A percentile compares a stretch with the other conserved stretches of the same genome.
These are phyloP conservation scores for Amphimedon queenslandica DNA, from an alignment of 37 sponge, comb jelly and placozoan species.

Conservation along the genomic window DNA sequence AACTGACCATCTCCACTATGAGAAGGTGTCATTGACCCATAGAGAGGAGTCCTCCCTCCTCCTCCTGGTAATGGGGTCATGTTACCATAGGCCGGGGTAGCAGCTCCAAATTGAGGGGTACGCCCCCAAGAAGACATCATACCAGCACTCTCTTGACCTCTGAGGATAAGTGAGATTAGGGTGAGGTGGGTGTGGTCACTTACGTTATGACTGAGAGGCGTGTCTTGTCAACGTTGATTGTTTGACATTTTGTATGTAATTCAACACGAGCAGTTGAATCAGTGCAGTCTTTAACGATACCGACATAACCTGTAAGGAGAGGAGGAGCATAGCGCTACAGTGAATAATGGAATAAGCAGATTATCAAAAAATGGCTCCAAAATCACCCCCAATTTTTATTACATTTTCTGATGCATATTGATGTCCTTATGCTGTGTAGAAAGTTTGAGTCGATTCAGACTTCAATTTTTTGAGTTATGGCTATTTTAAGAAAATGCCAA, in stretches of 20 bases:
- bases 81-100: constrained; percentile 78
- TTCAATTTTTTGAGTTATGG: too few relatives aligned
- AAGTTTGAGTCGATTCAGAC: too few relatives aligned
- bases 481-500: too few relatives aligned
- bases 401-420: too few relatives aligned
- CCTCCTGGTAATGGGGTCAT: constrained; percentile 80
- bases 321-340: too few relatives aligned
- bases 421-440: too few relatives aligned
- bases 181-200: constrained; percentile 22
- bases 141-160: constrained; percentile 50
- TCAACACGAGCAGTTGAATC: constrained; percentile 93
- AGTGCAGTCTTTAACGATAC: constrained; percentile 97
- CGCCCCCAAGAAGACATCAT: constrained; percentile 67
- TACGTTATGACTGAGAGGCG: constrained; percentile 38
- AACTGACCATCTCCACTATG: constrained; percentile 58
- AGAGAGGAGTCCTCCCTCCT: constrained; percentile 85
- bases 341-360: too few relatives aligned
- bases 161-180: too few relatives aligned
- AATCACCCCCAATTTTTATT: too few relatives aligned
- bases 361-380: too few relatives aligned
- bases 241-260: constrained; percentile 88
- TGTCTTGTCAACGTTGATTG: constrained; percentile 82
- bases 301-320: too few relatives aligned
- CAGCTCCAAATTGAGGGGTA: constrained; percentile 86
- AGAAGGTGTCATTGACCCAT: constrained; percentile 90